Evolutionary conservation across 2,888 invertebrate species (phyloP), one percentile per base, ranked within the genome.

Genomic region (Ophion slaviceki): DNA sequence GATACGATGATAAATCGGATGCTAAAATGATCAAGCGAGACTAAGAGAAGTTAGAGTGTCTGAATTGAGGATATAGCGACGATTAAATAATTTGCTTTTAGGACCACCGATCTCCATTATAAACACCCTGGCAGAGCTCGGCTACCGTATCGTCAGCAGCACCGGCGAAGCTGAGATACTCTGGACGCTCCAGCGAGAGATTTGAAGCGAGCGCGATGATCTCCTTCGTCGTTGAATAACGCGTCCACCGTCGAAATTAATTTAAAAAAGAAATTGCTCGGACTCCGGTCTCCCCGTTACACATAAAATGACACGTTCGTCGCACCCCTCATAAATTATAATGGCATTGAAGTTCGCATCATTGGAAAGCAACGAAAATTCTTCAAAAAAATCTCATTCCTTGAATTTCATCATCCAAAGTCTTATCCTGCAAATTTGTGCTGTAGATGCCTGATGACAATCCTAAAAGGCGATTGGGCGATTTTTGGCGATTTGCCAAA

Each of bases 181-280:
- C 89, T 98, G 97, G 97, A 98, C 97, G 68, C 95, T 98, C 94
- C 96, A 97, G 92, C 96, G 97, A 91, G 97, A 97, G 94, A 93
- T 96, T 90, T 97, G 95, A 91, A 75, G 64, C 68, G 67, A 71
- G 79, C 67, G 76, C 82, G 70, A 81, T 64, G 67, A 75, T 66
- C 66, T 66, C 62, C n/a, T 24, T 64, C 67, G 74, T 57, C 53
- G 79, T 79, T n/a, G 40, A 64, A 82, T 68, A 78, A 66, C 17
- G 77, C 77, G 75, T 71, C 80, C 28, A 75, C 36, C 59, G 70
- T 64, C 47, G 20, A 66, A 74, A 24, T 78, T 68, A 70, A 67
- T 77, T 77, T 20, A 53, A 14, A 53, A 14, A 53, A 40, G 8
- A 40, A 6, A 40, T 40, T 40, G 8, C 11, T 53, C 53, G 14